Conservation (phyloP, 2,113 vertebrate species). For the Phainopepla nitens region DNA sequence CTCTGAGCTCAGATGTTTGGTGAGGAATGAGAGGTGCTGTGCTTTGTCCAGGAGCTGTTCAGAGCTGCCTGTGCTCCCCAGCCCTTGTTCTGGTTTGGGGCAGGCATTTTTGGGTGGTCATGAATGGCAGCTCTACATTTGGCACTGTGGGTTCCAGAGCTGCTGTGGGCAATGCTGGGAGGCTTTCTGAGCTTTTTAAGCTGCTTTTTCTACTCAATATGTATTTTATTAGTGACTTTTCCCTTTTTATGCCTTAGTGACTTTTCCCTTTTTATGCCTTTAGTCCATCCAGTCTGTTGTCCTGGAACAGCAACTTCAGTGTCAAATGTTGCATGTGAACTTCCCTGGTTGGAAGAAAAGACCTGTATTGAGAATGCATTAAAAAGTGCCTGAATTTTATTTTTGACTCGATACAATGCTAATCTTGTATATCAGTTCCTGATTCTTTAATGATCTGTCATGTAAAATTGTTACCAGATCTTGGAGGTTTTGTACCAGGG, state of each 20-base stretch:
- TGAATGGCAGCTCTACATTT: not conserved
- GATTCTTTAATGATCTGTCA: not conserved
- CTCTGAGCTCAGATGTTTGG: not conserved
- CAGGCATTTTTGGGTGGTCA: not conserved
- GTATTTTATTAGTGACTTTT: not conserved
- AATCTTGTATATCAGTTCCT: not conserved
- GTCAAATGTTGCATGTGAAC: not conserved
- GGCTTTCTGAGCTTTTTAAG: not conserved
- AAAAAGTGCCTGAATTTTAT: not conserved
- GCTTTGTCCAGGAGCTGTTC: not conserved
- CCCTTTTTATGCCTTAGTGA: not conserved
- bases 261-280: not conserved
- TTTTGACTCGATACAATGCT: not conserved
- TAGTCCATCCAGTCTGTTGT: not conserved
- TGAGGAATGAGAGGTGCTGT: not conserved
- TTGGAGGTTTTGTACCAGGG: not conserved
- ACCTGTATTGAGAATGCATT: not conserved
- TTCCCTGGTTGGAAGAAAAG: not conserved
- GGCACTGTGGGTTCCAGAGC: not conserved
- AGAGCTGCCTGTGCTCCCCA: not conserved
- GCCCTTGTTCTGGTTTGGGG: not conserved
- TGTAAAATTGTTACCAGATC: not conserved
- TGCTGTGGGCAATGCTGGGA: not conserved
- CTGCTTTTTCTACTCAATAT: not conserved
- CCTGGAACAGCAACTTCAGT: not conserved